Base-by-base conservation (phyloP, 2,888 invertebrate species). In the Oligia fasciuncula region DNA sequence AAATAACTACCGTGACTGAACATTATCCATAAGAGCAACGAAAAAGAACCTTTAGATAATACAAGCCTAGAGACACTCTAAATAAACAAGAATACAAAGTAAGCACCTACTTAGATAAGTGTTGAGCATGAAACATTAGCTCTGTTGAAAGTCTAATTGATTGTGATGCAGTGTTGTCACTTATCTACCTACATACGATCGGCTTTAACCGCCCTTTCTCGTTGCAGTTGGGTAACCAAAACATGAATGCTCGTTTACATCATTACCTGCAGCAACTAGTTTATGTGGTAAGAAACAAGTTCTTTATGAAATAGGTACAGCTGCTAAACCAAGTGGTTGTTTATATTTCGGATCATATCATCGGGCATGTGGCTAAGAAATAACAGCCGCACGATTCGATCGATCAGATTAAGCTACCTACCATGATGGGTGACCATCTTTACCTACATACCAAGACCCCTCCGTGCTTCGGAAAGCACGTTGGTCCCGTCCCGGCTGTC, bases 151-250 rank as follows among this genome's bases (percentile, higher is more conserved):
- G 23, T 60, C 0, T 43, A 68, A 68, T 68, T 49, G 17, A 17
- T 40, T 49, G 9, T 29, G n/a, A 77, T 13, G 46, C 35, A 40
- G 46, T 63, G 4, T n/a, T 51, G 51, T 40, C 14, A 46, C 35
- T 0, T 35, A 40, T 13, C 19, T 66, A 29, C 49, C 19, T 66
- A 29, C 49, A 46, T 43, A 35, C 14, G 29, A 60, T 67, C 23
- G 6, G 35, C 29, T 46, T 57, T 29, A 57, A 23, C 13, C 19
- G 51, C 51, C 13, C 49, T 29, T 80, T 60, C 60, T 60, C 6
- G 51, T 46, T 51, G 35, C 51, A 46, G 54, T 80, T 80, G 60
- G 46, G 54, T 40, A 80, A 80, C 0, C 46, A 40, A 60, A 60
- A 81, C 68, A 23, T 11, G 62, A 54, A 62, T 54, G 23, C 54